These are phyloP conservation scores for Stratiomys singularior DNA, from an alignment of 2,888 invertebrate species.

Conservation along the genomic window DNA sequence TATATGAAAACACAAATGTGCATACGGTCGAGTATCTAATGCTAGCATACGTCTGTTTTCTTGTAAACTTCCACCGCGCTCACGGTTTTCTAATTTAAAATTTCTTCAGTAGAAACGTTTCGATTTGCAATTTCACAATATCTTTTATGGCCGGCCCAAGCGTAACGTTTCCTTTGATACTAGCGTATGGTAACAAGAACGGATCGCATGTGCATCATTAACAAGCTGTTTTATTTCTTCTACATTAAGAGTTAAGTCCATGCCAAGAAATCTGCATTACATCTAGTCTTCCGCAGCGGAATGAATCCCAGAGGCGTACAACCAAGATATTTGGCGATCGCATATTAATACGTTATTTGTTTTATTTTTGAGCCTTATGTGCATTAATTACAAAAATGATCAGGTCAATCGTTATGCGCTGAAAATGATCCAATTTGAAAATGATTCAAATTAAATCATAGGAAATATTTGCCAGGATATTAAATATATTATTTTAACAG, in stretches of 20 bases:
- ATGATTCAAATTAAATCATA: too few species aligned
- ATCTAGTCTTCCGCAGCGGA: neutral
- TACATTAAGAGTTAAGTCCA: neutral
- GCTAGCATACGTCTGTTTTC: too few species aligned
- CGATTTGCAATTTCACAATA: conserved; percentile 25
- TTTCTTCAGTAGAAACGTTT: conserved; percentile 9
- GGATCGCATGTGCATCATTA: conserved; percentile 37
- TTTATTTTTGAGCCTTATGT: too few species aligned
- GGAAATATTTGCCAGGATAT: too few species aligned
- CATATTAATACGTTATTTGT: too few species aligned
- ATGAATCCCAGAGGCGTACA: neutral
- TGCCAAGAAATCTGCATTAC: conserved; percentile 16
- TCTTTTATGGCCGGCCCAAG: neutral
- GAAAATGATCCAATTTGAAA: too few species aligned
- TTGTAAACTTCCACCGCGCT: neutral
- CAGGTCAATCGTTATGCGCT: too few species aligned
- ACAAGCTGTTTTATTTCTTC: conserved; percentile 32
- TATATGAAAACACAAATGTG: neutral
- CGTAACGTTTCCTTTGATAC: neutral
- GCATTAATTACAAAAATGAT: too few species aligned
- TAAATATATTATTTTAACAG: too few species aligned
- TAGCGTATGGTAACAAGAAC: neutral
- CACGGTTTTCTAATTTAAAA: conserved; percentile 28
- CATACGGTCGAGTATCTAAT: neutral
- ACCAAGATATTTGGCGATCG: neutral